A percentile compares a stretch with the other conserved stretches of the same genome.
Conservation (phyloP, 1,140 invertebrate species). For the Drosophila saltans region DNA sequence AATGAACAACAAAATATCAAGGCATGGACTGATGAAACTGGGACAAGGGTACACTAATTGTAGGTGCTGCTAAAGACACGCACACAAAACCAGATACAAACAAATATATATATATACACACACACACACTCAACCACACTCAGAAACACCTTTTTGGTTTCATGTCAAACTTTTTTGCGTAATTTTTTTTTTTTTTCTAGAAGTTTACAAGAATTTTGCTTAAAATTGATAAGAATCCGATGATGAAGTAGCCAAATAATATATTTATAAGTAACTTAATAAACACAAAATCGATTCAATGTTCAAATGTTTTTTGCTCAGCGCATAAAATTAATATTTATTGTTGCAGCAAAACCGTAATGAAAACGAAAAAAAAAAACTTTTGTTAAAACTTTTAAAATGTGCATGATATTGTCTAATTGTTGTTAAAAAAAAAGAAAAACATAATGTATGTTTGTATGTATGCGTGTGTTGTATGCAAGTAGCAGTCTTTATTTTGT, state of each 20-base stretch:
- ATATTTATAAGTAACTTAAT: slow-evolving; percentile 28
- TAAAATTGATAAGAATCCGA: slow-evolving; percentile 28
- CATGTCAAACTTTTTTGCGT: slow-evolving; percentile 14
- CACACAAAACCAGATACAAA: slow-evolving; percentile 36
- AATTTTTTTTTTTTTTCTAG: not conserved
- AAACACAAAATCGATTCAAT: slow-evolving; percentile 20
- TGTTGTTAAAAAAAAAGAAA: slow-evolving; percentile 52
- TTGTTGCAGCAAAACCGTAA: slow-evolving; percentile 23
- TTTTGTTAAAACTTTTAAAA: slow-evolving; percentile 33
- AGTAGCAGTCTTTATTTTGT: slow-evolving; percentile 42
- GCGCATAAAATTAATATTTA: slow-evolving; percentile 23
- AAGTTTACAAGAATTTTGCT: slow-evolving; percentile 23
- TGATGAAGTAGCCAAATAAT: slow-evolving; percentile 38
- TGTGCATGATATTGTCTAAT: slow-evolving; percentile 57
- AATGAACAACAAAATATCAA: slow-evolving; percentile 13
- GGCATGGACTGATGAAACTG: slow-evolving; percentile 36
- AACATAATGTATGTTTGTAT: slow-evolving; percentile 24
- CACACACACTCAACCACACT: slow-evolving; percentile 18
- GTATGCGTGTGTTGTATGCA: slow-evolving; percentile 31
- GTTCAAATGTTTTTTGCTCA: slow-evolving; percentile 44
- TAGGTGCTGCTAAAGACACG: slow-evolving; percentile 21
- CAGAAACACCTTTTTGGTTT: slow-evolving; percentile 34
- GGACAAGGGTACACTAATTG: slow-evolving; percentile 25
- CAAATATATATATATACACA: slow-evolving; percentile 3
- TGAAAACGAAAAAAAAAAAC: not conserved